phyloP scores from a whole-genome alignment of 2,888 invertebrate genomes.

The Ichneumoninae sp. region DNA sequence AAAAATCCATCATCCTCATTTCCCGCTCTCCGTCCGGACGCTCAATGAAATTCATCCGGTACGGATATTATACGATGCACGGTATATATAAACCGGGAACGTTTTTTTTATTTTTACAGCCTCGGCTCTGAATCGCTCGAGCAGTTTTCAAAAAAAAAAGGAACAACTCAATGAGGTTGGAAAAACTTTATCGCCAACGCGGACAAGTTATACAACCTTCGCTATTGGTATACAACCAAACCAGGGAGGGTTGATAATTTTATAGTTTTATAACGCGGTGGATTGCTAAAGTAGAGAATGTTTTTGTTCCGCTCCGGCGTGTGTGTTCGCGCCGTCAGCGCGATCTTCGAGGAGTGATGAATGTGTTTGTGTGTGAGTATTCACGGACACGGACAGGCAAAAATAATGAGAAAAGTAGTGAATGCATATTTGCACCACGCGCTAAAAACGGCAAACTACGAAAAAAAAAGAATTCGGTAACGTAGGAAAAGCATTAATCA shows the following conservation, averaged over 20 bases:
- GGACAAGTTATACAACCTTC: slow-evolving; percentile 32
- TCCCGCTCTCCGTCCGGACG: slow-evolving; percentile 11
- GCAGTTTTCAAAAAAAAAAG: slow-evolving; percentile 6
- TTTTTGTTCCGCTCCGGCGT: slow-evolving; percentile 25
- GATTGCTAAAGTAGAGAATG: slow-evolving; percentile 36
- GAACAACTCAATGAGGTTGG: slow-evolving; percentile 18
- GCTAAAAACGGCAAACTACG: slow-evolving; percentile 39
- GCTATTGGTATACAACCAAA: not conserved
- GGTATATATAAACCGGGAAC: slow-evolving; percentile 13
- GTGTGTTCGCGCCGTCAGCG: not conserved
- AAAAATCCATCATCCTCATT: slow-evolving; percentile 38
- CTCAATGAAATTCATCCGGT: slow-evolving; percentile 39
- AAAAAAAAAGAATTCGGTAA: slow-evolving; percentile 64
- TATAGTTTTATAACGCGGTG: slow-evolving; percentile 59
- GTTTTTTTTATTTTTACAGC: slow-evolving; percentile 50
- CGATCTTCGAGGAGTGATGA: slow-evolving; percentile 9
- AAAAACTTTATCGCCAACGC: slow-evolving; percentile 44
- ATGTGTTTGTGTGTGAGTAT: slow-evolving; percentile 17
- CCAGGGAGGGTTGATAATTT: slow-evolving; percentile 52
- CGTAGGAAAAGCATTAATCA: slow-evolving; percentile 68
- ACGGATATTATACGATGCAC: slow-evolving; percentile 29
- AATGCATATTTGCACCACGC: slow-evolving; percentile 52
- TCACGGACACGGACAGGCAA: slow-evolving; percentile 19
- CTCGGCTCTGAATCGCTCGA: slow-evolving; percentile 29
- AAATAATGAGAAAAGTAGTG: slow-evolving; percentile 49